A percentile compares a stretch with the other conserved stretches of the same genome.
These are phyloP conservation scores for Blomia tropicalis DNA, from an alignment of 2,888 invertebrate genomes.

Conservation along the genomic window DNA sequence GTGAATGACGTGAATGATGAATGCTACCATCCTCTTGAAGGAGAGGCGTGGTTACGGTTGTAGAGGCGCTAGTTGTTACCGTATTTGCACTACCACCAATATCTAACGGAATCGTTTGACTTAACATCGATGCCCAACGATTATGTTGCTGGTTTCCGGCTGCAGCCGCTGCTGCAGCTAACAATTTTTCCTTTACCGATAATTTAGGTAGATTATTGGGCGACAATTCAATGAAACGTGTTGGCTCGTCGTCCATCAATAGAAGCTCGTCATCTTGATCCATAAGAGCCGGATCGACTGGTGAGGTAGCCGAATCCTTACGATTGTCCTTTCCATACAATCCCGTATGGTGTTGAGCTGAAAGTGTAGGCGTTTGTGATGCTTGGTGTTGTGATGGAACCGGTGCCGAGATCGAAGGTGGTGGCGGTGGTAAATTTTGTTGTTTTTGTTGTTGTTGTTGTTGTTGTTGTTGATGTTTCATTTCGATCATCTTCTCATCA, in stretches of 20 bases:
- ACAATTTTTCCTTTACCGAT: conserved; percentile 59
- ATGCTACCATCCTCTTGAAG: not conserved
- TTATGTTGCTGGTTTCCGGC: conserved; percentile 41
- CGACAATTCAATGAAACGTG: conserved; percentile 57
- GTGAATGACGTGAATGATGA: conserved; percentile 1
- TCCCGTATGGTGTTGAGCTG: not conserved
- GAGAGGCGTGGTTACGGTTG: not conserved
- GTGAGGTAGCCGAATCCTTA: conserved; percentile 12
- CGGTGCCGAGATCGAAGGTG: not conserved
- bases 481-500: conserved; percentile 60
- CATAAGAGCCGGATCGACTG: conserved; percentile 13
- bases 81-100: conserved; percentile 31
- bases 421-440: not conserved
- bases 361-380: not conserved
- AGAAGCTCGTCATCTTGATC: conserved; percentile 15
- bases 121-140: conserved; percentile 42
- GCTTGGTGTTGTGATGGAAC: not conserved
- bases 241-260: not conserved
- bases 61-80: not conserved
- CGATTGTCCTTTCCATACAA: conserved; percentile 19
- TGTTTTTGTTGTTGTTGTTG: no score
- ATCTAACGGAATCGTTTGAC: conserved; percentile 23
- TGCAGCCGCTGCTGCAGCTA: not conserved
- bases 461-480: conserved; percentile 46
- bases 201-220: conserved; percentile 57